These are phyloP conservation scores for Cisticola juncidis DNA, from an alignment of 2,113 vertebrate genomes.

Conservation along the genomic window DNA sequence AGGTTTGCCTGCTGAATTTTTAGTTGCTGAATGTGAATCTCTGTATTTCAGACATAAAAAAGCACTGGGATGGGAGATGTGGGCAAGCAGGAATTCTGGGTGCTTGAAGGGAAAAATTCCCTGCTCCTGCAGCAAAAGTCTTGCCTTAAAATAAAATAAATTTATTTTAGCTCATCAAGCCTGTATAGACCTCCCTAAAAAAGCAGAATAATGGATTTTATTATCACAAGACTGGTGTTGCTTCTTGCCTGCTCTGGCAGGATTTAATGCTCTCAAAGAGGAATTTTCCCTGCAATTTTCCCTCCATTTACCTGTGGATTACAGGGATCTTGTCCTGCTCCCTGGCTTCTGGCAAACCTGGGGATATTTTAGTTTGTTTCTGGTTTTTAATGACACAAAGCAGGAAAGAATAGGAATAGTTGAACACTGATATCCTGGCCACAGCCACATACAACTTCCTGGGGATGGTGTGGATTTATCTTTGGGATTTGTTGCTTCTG, in stretches of 20 bases:
- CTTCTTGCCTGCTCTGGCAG: not conserved
- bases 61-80: not conserved
- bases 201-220: not conserved
- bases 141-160: too few relatives aligned
- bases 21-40: not conserved
- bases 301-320: not conserved
- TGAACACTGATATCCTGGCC: not conserved
- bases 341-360: not conserved
- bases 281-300: not conserved
- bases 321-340: not conserved
- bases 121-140: not conserved
- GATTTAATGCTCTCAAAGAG: not conserved
- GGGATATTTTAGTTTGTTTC: not conserved
- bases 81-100: not conserved
- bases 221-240: not conserved
- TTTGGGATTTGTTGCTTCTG: not conserved
- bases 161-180: not conserved
- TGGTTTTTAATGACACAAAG: not conserved
- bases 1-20: not conserved
- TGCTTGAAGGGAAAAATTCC: not conserved
- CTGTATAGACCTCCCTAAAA: not conserved
- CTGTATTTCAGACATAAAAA: not conserved
- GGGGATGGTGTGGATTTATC: not conserved
- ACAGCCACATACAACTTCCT: not conserved
- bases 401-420: not conserved